These are phyloP conservation scores for Drymodes brunneopygia DNA, from an alignment of 2,113 vertebrate genomes.

Conservation along the genomic window DNA sequence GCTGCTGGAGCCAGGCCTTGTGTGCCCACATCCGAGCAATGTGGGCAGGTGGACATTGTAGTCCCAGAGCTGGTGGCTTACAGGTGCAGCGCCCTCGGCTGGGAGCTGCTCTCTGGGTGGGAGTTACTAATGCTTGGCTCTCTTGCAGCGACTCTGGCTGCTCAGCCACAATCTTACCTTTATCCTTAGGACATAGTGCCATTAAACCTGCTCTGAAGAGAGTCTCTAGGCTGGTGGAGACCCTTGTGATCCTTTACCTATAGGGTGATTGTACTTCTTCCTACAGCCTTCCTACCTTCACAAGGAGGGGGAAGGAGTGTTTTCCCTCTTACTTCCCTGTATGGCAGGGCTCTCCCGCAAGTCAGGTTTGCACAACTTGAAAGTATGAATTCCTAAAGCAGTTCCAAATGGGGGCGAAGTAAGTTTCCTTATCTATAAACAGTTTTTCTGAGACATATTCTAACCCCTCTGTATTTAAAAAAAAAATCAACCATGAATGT, in stretches of 20 bases:
- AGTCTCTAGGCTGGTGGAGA: neutral
- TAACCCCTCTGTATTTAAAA: slow-evolving; percentile 12
- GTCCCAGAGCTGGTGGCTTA: neutral
- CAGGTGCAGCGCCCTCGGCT: neutral
- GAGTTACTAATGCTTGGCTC: neutral
- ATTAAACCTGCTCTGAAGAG: neutral
- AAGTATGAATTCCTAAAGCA: neutral
- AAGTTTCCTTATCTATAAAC: neutral
- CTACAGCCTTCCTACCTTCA: neutral
- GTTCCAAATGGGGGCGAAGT: neutral
- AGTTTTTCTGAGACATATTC: neutral
- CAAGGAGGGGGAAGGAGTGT: neutral
- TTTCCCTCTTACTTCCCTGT: neutral
- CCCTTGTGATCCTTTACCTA: neutral
- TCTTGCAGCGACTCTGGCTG: neutral
- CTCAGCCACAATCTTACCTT: neutral
- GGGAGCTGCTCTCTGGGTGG: neutral
- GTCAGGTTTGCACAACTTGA: neutral
- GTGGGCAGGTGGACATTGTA: neutral
- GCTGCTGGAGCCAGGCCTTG: accelerated
- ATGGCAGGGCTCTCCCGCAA: neutral
- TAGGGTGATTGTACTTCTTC: neutral
- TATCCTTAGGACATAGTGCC: neutral
- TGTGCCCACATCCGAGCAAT: accelerated
- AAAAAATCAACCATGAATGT: slow-evolving; percentile 16